Evolutionary conservation across 2,888 invertebrate species (phyloP).

Genomic region (Spatulosminthurus flaviceps): DNA sequence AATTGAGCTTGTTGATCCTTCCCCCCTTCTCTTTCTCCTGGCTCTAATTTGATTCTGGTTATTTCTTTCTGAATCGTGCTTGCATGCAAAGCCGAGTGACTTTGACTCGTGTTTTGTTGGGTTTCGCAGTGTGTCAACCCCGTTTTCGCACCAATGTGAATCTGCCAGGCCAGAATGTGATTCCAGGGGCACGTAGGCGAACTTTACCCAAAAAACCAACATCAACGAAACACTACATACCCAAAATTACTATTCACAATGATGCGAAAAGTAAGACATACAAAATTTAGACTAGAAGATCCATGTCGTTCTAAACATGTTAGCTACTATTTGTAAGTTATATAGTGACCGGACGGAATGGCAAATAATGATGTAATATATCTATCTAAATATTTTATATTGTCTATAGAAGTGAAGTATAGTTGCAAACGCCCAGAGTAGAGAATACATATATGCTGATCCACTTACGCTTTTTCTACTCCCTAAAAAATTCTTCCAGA

Average conservation of each 20-base stretch:
- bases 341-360: constrained; percentile 27
- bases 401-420: not conserved
- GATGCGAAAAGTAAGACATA: constrained; percentile 63
- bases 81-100: constrained; percentile 46
- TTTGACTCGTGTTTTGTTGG: constrained; percentile 48
- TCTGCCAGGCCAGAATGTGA: constrained; percentile 57
- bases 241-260: constrained; percentile 64
- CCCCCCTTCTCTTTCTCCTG: not conserved
- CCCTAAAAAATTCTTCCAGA: constrained; percentile 24
- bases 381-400: not conserved
- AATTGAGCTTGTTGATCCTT: constrained; percentile 23
- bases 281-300: constrained; percentile 18
- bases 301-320: not conserved
- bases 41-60: constrained; percentile 34
- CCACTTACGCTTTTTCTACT: constrained; percentile 46
- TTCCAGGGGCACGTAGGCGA: constrained; percentile 63
- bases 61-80: constrained; percentile 37
- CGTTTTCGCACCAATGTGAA: constrained; percentile 60
- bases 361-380: not conserved
- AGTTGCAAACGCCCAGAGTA: constrained; percentile 2
- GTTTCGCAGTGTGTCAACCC: constrained; percentile 53
- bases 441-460: not conserved
- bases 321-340: not conserved
- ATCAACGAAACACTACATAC: constrained; percentile 60
- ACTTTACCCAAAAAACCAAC: constrained; percentile 64